Evolutionary conservation across 1,140 invertebrate species (phyloP), one percentile per base, ranked within the genome.

Genomic region (Agrypnia vestita): DNA sequence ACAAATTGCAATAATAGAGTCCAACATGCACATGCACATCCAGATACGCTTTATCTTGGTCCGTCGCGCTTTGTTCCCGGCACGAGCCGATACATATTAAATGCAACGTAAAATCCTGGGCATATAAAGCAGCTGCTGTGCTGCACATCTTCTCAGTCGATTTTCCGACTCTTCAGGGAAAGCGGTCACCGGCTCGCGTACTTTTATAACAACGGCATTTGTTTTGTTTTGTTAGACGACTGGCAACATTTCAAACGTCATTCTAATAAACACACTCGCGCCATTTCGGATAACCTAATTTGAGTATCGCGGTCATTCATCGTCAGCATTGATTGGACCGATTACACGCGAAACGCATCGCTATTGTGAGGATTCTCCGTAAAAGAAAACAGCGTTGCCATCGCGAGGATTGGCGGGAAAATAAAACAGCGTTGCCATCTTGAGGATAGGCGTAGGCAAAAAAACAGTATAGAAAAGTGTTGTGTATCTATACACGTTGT

Each of bases 41-140:
- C 73, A 76, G 73, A 76, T 76, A 76, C 61, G 73, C 53, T 76
- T 76, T 76, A 76, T 76, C 73, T 76, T 55, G 10, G 35, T 43
- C 11, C 44, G 73, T 15, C 11, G 53, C 73, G 73, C 73, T 76
- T 76, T 76, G 73, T 76, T 76, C 73, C 25, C 35, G 46, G 56
- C 55, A 59, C 56, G 73, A 49, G 17, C 51, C 51, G 71, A 56
- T 72, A 15, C 47, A 51, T 19, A 62, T 25, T 51, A 49, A 21
- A 35, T 56, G 43, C 46, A 55, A 73, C 11, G 19, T 56, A 56
- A 59, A 53, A 53, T 55, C 47, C 53, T 76, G n/a, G 1, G 44
- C 25, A 76, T 76, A 76, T 76, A 76, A 76, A 76, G 56, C 53
- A 13, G 43, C 21, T 12, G 11, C 25, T 13, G 73, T 35, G n/a